Base-by-base conservation (phyloP, 2,797 vertebrate species). In the Hafferia zeledoni region DNA sequence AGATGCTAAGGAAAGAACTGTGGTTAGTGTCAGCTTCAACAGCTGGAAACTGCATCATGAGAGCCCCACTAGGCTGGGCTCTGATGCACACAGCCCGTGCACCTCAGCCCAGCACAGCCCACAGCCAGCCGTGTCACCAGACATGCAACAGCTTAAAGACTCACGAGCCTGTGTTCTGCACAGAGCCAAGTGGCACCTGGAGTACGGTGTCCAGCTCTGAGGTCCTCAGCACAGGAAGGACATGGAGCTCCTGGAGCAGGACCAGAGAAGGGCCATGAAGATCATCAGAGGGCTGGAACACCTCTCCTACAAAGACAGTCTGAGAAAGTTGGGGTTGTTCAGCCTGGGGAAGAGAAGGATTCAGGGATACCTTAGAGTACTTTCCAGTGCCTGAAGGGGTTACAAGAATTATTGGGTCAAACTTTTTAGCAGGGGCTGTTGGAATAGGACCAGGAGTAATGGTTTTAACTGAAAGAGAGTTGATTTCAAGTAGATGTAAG, bases 101-200 rank as follows among this genome's bases (percentile, higher is more conserved):
- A 2, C 70, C 50, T 14, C 41, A 30, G 55, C 27, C n/a, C 37
- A 10, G 18, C 61, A 43, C 59, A 50, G 55, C 14, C 13, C 15
- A 3, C 46, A 22, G 53, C 56, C 4, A 0, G 56, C 30, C 6
- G 0, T 16, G 22, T 30, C 28, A 44, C 17, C 6, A 15, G 69
- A 35, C 4, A 15, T 0, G 7, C 41, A 30, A 19, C 25, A 55
- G 33, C 85, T 31, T 30, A 28, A 46, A 59, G 44, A 39, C 35
- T 33, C 0, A 1, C 0, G 0, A 46, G 28, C 31, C 57, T 13
- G 1, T 24, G 56, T 1, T 17, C 68, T 7, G 1, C 46, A 37
- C 0, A 0, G 33, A 44, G 70, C 39, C 24, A 76, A 23, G 61
- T 4, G 3, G 31, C 14, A 47, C 35, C 67, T 84, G 41, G 18